Conservation (phyloP, 1,140 invertebrate species). For the Triops cancriformis region DNA sequence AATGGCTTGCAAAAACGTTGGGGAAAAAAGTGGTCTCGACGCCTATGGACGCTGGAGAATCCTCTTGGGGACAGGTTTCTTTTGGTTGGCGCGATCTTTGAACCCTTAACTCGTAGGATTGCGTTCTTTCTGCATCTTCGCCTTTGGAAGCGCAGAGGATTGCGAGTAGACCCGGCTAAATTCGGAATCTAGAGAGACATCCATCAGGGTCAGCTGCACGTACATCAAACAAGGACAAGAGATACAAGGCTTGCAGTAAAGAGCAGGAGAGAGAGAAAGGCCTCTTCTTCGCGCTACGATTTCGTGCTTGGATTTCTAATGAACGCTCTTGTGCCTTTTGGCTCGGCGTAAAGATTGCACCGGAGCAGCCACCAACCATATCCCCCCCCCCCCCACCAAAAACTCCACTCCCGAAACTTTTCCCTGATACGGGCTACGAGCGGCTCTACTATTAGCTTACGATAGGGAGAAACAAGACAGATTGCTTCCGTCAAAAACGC, state of each 20-base stretch:
- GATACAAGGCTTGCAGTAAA: neutral
- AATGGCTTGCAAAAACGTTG: neutral
- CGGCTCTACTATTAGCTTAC: neutral
- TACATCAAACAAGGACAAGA: slow-evolving; percentile 10
- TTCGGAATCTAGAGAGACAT: slow-evolving; percentile 10
- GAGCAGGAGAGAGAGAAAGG: neutral
- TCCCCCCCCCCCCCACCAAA: neutral
- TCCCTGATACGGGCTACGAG: neutral
- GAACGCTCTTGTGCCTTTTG: neutral
- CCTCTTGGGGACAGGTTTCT: neutral
- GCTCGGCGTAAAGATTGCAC: neutral
- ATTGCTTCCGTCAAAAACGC: slow-evolving; percentile 6
- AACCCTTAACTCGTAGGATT: neutral
- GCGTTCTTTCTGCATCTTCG: neutral
- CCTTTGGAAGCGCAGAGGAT: neutral
- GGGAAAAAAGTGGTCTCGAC: neutral
- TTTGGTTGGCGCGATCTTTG: neutral
- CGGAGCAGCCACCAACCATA: too few relatives aligned
- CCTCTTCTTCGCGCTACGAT: neutral
- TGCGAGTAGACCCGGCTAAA: neutral
- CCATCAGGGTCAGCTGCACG: slow-evolving; percentile 11
- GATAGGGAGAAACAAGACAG: neutral
- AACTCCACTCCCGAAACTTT: neutral
- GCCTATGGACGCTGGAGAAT: neutral
- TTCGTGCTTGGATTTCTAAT: slow-evolving; percentile 6